Evolutionary conservation across 2,113 vertebrate species (phyloP).

Genomic region (Prochilodus magdalenae): DNA sequence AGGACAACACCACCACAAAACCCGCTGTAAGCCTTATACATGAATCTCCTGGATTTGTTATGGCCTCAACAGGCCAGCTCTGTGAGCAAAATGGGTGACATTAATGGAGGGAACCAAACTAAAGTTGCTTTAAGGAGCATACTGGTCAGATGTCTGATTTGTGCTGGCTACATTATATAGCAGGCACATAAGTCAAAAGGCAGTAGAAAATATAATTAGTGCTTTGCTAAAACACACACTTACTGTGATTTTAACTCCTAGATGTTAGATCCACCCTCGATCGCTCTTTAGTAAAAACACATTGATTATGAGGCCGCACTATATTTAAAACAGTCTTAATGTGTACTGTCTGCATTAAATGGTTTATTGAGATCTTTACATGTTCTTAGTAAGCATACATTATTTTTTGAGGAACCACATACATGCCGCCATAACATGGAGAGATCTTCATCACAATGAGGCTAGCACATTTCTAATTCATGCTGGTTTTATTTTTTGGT

Average conservation of each 20-base stretch:
- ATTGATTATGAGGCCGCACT: too few relatives aligned
- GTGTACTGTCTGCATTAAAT: too few relatives aligned
- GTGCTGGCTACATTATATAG: background rate
- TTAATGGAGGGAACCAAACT: too few relatives aligned
- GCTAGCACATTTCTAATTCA: slow-evolving; percentile 57
- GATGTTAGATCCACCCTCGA: background rate
- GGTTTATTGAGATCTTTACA: background rate
- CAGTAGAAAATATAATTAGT: slow-evolving; percentile 11
- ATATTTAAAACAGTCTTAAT: too few relatives aligned
- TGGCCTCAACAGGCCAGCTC: too few relatives aligned
- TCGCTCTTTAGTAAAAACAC: background rate
- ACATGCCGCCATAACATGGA: background rate
- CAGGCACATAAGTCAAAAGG: background rate
- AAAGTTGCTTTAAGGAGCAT: too few relatives aligned
- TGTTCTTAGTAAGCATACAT: background rate
- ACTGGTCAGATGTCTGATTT: background rate
- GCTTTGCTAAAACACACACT: background rate
- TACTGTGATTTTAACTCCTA: background rate
- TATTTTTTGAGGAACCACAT: background rate
- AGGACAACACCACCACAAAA: too few relatives aligned
- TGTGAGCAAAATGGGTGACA: too few relatives aligned
- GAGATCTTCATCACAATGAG: background rate
- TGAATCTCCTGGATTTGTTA: too few relatives aligned
- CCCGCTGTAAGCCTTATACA: background rate
- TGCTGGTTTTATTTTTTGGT: background rate